Percentiles rank a stretch among this genome's conserved stretches.
Evolutionary conservation across 2,888 invertebrate genomes (phyloP).

Genomic region (Leptinotarsa peninsularis): DNA sequence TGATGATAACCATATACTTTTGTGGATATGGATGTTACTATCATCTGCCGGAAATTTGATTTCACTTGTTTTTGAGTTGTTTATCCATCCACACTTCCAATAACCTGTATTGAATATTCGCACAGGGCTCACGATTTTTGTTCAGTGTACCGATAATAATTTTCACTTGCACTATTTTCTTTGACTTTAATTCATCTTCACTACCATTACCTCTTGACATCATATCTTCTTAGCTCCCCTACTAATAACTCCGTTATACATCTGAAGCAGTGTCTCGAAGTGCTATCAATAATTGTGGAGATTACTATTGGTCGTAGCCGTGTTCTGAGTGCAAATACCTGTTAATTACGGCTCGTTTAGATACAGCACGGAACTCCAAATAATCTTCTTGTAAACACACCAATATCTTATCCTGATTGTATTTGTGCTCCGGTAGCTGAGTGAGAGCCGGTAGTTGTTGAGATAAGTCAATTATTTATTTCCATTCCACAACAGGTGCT

Average conservation of each 20-base stretch:
- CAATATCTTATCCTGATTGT: conserved; percentile 58
- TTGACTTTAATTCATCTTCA: too few relatives aligned
- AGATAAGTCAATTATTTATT: conserved; percentile 57
- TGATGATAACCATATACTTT: too few relatives aligned
- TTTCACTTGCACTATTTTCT: too few relatives aligned
- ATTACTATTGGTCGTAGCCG: conserved; percentile 49
- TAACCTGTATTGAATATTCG: too few relatives aligned
- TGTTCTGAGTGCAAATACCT: conserved; percentile 58
- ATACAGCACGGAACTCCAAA: conserved; percentile 50
- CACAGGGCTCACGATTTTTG: too few relatives aligned
- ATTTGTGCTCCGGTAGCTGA: conserved; percentile 52
- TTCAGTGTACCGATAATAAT: too few relatives aligned
- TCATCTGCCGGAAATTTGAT: too few relatives aligned
- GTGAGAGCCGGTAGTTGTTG: conserved; percentile 52
- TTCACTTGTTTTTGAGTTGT: too few relatives aligned
- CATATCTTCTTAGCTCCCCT: not conserved
- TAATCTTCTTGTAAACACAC: conserved; percentile 54
- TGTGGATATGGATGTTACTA: too few relatives aligned
- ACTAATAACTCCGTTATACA: conserved; percentile 25
- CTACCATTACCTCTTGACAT: not conserved
- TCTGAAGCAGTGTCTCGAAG: conserved; percentile 28
- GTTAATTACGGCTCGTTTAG: conserved; percentile 56
- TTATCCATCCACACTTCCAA: too few relatives aligned
- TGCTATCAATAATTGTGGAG: conserved; percentile 50
- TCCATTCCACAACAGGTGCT: conserved; percentile 41